phyloP scores from a whole-genome alignment of 2,888 invertebrate species.

The Alloplasta piceator region DNA sequence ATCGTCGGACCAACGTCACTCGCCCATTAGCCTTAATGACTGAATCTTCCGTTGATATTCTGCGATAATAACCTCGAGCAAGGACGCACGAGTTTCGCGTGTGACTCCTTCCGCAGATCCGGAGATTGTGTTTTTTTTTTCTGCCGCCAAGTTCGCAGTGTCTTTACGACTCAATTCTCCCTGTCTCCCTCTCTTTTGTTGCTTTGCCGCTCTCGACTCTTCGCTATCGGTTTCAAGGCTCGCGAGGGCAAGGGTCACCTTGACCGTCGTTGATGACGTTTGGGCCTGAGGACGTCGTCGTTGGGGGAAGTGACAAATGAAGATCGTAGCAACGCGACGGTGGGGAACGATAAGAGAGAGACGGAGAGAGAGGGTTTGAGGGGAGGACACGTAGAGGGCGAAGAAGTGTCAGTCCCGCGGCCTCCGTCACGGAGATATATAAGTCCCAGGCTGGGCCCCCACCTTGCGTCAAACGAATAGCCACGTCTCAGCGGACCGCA shows the following conservation, averaged over 20 bases:
- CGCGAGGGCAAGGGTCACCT: constrained; percentile 72
- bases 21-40: constrained; percentile 57
- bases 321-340: constrained; percentile 57
- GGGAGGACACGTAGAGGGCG: constrained; percentile 50
- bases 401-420: constrained; percentile 68
- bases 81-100: constrained; percentile 24
- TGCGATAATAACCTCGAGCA: constrained; percentile 52
- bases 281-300: constrained; percentile 46
- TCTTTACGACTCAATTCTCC: constrained; percentile 8
- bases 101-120: constrained; percentile 39
- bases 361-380: constrained; percentile 20
- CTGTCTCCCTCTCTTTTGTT: constrained; percentile 1
- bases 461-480: constrained; percentile 77
- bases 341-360: constrained; percentile 53
- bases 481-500: constrained; percentile 73
- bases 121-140: constrained; percentile 19
- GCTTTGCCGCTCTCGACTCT: constrained; percentile 24
- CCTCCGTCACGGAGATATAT: constrained; percentile 79
- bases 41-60: constrained; percentile 17
- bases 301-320: constrained; percentile 34
- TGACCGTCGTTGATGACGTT: constrained; percentile 72
- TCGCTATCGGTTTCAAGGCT: constrained; percentile 48
- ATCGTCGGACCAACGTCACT: constrained; percentile 14
- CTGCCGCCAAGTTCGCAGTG: constrained; percentile 6
- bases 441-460: constrained; percentile 78